These are phyloP conservation scores for Cephus nigrinus DNA, from an alignment of 2,888 invertebrate species.

Conservation along the genomic window DNA sequence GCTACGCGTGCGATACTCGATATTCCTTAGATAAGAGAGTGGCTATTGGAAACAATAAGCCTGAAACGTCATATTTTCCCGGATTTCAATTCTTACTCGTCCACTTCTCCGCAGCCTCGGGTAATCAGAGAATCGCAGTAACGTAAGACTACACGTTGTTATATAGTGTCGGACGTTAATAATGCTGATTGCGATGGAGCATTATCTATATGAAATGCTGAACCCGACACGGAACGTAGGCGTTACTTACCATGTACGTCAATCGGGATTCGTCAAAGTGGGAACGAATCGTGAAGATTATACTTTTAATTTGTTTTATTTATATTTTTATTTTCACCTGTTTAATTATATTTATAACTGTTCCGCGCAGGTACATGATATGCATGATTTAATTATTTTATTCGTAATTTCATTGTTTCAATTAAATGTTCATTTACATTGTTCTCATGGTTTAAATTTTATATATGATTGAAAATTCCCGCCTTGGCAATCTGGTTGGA, in stretches of 20 bases:
- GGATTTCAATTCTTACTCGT: not conserved
- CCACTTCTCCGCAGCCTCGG: not conserved
- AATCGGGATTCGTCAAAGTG: too few relatives aligned
- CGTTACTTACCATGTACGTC: not conserved
- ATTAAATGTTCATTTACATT: not conserved
- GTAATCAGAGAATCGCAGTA: not conserved
- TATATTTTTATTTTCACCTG: too few relatives aligned
- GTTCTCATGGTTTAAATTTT: not conserved
- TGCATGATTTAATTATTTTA: not conserved
- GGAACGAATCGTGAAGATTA: too few relatives aligned
- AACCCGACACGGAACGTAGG: not conserved
- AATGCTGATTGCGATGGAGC: not conserved
- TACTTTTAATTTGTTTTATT: too few relatives aligned
- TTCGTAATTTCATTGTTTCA: not conserved
- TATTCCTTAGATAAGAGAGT: not conserved
- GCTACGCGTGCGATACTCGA: not conserved
- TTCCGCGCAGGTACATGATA: not conserved
- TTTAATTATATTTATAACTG: too few relatives aligned
- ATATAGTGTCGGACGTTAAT: not conserved
- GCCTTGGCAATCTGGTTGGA: not conserved
- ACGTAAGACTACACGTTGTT: not conserved
- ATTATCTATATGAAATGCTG: not conserved
- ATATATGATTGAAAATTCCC: constrained; percentile 10
- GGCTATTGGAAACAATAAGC: not conserved
- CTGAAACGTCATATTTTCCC: not conserved